Conservation (phyloP, 1,140 invertebrate species). For the Elymnias hypermnestra region DNA sequence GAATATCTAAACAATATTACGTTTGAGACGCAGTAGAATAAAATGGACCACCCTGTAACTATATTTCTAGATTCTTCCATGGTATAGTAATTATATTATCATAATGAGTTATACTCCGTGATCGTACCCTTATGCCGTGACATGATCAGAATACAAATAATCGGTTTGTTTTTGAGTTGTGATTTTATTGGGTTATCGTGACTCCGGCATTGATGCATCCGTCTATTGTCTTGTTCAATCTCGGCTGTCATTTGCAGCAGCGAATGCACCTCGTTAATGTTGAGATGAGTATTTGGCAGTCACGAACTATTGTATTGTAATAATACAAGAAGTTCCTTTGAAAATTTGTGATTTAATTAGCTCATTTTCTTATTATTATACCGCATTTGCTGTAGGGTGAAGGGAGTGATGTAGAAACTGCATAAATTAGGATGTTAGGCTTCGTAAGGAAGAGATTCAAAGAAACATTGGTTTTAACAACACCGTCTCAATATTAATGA, state of each 20-base stretch:
- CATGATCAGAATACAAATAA: not conserved
- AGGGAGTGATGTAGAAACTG: too few species aligned
- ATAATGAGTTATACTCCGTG: not conserved
- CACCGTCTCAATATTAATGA: too few species aligned
- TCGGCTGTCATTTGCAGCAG: not conserved
- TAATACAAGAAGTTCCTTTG: not conserved
- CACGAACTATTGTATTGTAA: not conserved
- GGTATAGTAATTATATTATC: not conserved
- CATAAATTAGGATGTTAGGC: too few species aligned
- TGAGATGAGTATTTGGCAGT: not conserved
- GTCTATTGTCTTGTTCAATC: not conserved
- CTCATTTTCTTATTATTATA: too few species aligned
- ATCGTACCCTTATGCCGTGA: not conserved
- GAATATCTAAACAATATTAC: too few species aligned
- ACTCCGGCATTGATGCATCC: conserved; percentile 4
- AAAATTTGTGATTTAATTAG: too few species aligned
- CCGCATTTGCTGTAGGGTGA: too few species aligned
- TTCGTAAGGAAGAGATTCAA: too few species aligned
- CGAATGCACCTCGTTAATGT: not conserved
- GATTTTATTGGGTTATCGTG: conserved; percentile 5
- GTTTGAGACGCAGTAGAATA: too few species aligned
- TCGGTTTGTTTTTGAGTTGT: not conserved
- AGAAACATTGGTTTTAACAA: too few species aligned
- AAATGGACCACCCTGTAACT: not conserved
- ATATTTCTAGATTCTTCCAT: not conserved